These are phyloP conservation scores for Elysia crispata DNA, from an alignment of 2,888 invertebrate species.

Conservation along the genomic window DNA sequence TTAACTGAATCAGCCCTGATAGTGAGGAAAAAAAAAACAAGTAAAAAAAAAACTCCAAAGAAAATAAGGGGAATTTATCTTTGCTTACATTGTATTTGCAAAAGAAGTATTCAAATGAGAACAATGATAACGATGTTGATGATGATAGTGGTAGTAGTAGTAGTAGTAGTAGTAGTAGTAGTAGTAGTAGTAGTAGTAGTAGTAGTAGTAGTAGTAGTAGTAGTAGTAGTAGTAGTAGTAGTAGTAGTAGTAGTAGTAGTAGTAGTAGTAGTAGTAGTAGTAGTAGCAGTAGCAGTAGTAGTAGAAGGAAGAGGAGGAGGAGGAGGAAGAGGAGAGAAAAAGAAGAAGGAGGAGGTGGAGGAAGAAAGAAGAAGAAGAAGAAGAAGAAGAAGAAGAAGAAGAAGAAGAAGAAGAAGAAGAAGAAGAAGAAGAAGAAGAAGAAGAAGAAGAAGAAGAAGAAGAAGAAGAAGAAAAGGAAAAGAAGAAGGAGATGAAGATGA, in stretches of 20 bases:
- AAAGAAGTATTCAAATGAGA: constrained; percentile 14
- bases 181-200: constrained; percentile 40
- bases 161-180: constrained; percentile 28
- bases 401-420: constrained; percentile 26
- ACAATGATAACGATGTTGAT: too few species aligned
- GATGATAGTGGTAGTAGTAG: constrained; percentile 26
- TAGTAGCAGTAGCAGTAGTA: constrained; percentile 17
- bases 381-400: too few species aligned
- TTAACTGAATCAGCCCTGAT: too few species aligned
- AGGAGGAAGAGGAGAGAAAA: not conserved
- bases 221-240: constrained; percentile 12
- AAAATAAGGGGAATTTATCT: too few species aligned
- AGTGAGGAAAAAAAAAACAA: too few species aligned
- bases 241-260: constrained; percentile 35
- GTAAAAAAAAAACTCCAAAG: too few species aligned
- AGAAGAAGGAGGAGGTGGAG: not conserved
- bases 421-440: constrained; percentile 31
- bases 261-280: constrained; percentile 35
- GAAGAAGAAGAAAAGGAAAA: too few species aligned
- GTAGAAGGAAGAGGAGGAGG: too few species aligned
- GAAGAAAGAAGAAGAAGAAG: not conserved
- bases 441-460: too few species aligned
- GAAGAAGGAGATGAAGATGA: too few species aligned
- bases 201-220: constrained; percentile 31
- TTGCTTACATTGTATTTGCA: constrained; percentile 17